These are phyloP conservation scores for Trichonephila clavata DNA, from an alignment of 1,140 invertebrate species.

Conservation along the genomic window DNA sequence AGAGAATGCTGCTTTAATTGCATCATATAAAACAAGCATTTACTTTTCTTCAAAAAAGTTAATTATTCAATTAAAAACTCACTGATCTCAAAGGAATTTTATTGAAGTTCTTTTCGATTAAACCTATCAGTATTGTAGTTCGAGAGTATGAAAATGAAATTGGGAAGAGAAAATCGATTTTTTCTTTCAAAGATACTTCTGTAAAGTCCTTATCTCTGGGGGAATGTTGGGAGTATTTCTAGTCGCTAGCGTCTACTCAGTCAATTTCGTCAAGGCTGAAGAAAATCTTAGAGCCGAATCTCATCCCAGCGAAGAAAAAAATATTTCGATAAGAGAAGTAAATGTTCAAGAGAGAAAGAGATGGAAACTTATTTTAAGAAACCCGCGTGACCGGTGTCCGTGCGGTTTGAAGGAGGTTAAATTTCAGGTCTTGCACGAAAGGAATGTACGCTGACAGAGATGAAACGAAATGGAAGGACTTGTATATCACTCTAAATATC, in stretches of 20 bases:
- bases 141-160: slow-evolving; percentile 12
- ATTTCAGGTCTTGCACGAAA: slow-evolving; percentile 20
- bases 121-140: not conserved
- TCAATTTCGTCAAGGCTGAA: slow-evolving; percentile 35
- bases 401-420: not conserved
- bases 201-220: not conserved
- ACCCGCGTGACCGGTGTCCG: slow-evolving; percentile 27
- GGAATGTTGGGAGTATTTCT: not conserved
- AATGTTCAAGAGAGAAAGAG: not conserved
- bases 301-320: slow-evolving; percentile 19
- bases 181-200: not conserved
- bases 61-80: not conserved
- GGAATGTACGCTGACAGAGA: slow-evolving; percentile 14
- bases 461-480: not conserved
- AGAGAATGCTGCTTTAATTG: too few species aligned
- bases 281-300: slow-evolving; percentile 41
- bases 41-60: too few species aligned
- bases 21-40: too few species aligned
- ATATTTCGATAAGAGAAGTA: not conserved
- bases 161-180: slow-evolving; percentile 23
- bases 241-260: slow-evolving; percentile 13
- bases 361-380: slow-evolving; percentile 16
- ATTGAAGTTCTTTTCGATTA: not conserved
- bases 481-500: not conserved
- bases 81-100: not conserved